Conservation (phyloP, 2,797 vertebrate species). For the Synanceia verrucosa region DNA sequence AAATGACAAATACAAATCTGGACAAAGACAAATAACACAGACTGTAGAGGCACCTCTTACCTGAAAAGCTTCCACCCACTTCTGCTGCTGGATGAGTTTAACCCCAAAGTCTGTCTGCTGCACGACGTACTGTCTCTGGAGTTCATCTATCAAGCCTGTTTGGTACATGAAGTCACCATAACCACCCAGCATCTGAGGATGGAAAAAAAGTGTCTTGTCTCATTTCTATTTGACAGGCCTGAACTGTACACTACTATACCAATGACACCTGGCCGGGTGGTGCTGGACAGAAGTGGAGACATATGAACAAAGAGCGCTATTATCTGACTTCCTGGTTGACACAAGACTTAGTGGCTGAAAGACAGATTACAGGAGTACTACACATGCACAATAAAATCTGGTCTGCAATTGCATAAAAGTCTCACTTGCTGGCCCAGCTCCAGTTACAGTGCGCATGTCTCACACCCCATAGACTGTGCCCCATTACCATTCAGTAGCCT, state of each 20-base stretch:
- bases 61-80: slow-evolving; percentile 85
- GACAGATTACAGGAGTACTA: not conserved
- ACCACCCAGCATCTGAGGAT: slow-evolving; percentile 81
- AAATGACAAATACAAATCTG: not conserved
- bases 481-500: too few species aligned
- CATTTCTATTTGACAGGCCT: not conserved
- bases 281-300: not conserved
- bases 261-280: not conserved
- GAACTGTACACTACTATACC: not conserved
- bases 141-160: slow-evolving; percentile 79
- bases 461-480: too few species aligned
- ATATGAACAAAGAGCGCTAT: not conserved
- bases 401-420: too few species aligned
- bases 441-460: too few species aligned
- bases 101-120: slow-evolving; percentile 78
- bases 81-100: slow-evolving; percentile 82
- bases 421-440: too few species aligned
- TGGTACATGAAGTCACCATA: slow-evolving; percentile 84
- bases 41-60: slow-evolving; percentile 41
- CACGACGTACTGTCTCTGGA: slow-evolving; percentile 75
- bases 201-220: not conserved
- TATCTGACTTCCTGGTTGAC: not conserved
- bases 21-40: not conserved
- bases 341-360: not conserved
- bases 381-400: too few species aligned